Evolutionary conservation across 2,797 vertebrate genomes (phyloP), one percentile per base, ranked within the genome.

Genomic region (Myotis vivesi): DNA sequence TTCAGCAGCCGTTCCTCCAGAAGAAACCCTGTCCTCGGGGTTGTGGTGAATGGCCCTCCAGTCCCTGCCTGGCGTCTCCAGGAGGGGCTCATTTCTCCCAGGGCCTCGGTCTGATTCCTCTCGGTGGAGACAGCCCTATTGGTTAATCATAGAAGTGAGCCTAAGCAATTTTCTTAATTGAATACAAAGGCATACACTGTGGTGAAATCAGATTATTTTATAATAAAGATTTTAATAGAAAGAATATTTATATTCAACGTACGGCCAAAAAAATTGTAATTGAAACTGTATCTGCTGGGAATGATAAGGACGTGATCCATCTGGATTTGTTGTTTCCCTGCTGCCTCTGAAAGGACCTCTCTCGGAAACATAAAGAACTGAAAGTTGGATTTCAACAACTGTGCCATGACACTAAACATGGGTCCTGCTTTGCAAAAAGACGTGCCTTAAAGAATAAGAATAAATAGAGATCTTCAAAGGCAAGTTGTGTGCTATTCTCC

Each of bases 211-310:
- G 66, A n/a, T 46, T 59, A 8, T 22, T 69, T 76, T 66, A 25
- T 55, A 59, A 79, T 6, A 59, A 51, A 73, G 6, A 84, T 46
- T 90, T 89, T 57, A 87, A 64, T 30, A 77, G 25, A 44, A 76
- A 75, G 28, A 88, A 9, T 28, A 57, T 75, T 92, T 87, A 38
- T 28, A 66, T 22, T 44, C 12, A 73, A 30, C 22, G 30, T 8
- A 30, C 33, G 25, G 30, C 93, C 66, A 96, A 69, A 2, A 3
- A 94, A 95, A 84, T 66, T 90, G 30, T 81, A 89, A 96, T 28
- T 53, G 28, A 76, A 87, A 91, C 57, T 2, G 19, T 3, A 90
- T 93, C 36, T 82, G 8, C 68, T 71, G 36, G 73, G 95, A 96
- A 94, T 62, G 36, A n/a, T 64, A 51, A 73, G 44, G 64, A 64